Evolutionary conservation across 2,888 invertebrate genomes (phyloP), one percentile per base, ranked within the genome.

Genomic region (Protophormia terraenovae): DNA sequence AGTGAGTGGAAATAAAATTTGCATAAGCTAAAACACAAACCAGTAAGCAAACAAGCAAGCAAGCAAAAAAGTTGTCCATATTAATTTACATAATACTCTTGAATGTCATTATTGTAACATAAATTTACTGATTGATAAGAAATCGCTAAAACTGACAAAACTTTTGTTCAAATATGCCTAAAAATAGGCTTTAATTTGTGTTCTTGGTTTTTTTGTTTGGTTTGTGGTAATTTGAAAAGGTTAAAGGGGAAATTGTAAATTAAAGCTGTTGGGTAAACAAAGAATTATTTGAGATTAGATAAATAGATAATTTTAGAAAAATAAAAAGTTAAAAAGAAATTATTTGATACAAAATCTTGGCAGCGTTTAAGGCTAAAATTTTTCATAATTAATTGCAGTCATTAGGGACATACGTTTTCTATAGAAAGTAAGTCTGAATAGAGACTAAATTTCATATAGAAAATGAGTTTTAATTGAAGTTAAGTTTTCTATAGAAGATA

Each of bases 21-120:
- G 55, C 76, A 83, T 77, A 71, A 64, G 50, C 32, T 79, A 12
- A 71, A 53, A 64, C n/a, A 71, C n/a, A 24, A 24, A 32, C 7
- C 14, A 19, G 35, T n/a, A 8, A n/a, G 58, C 41, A 14, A 60
- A 14, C 24, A 32, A n/a, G 12, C 19, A 47, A 45, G 32, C 6
- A 24, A 24, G n/a, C 29, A 38, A n/a, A 38, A 67, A 55, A 22
- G 8, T 67, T 77, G 19, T 1, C 41, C 53, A 14, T 35, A 38
- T 35, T 24, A 45, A 69, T 69, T 69, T 60, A 47, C 69, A 69
- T 78, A 78, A 60, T 55, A 29, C 32, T 77, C 16, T 35, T n/a
- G 22, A 60, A 16, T 45, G 55, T 55, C 41, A 29, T 45, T 55
- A 38, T 22, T 58, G 55, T 22, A 69, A 22, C 50, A 35, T 50